A percentile compares a stretch with the other conserved stretches of the same genome.
These are phyloP conservation scores for Phasia obesa DNA, from an alignment of 2,888 invertebrate genomes.

Conservation along the genomic window DNA sequence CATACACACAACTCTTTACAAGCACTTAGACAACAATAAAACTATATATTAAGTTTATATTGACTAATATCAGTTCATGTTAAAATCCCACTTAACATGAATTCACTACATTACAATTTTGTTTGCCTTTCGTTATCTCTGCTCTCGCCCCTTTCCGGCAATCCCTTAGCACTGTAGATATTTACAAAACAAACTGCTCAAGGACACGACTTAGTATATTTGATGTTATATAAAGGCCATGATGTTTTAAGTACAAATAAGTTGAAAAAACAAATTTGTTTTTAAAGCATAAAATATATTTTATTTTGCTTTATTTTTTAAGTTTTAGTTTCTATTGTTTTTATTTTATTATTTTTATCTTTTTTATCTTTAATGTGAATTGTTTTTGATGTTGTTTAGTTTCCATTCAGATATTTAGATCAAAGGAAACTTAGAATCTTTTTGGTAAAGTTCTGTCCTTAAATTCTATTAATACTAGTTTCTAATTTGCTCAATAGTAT, in stretches of 20 bases:
- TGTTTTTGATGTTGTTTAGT: too few relatives aligned
- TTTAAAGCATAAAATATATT: conserved; percentile 34
- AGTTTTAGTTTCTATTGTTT: conserved; percentile 13
- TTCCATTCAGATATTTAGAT: too few relatives aligned
- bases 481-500: too few relatives aligned
- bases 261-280: conserved; percentile 16
- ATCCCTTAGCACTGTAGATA: not conserved
- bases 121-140: not conserved
- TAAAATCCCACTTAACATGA: conserved; percentile 62
- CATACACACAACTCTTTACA: not conserved
- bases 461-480: too few relatives aligned
- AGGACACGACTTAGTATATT: conserved; percentile 67
- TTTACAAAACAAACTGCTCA: conserved; percentile 57
- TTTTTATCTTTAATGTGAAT: not conserved
- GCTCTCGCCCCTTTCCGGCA: not conserved
- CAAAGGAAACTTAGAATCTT: too few relatives aligned
- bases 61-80: conserved; percentile 59
- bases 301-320: conserved; percentile 18
- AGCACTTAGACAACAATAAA: not conserved
- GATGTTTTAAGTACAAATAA: conserved; percentile 48
- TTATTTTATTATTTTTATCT: not conserved
- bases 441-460: too few relatives aligned
- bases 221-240: conserved; percentile 60
- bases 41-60: conserved; percentile 49
- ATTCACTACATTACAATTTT: conserved; percentile 31